Conservation (phyloP, 2,797 vertebrate genomes). For the Pachyuromys duprasi region DNA sequence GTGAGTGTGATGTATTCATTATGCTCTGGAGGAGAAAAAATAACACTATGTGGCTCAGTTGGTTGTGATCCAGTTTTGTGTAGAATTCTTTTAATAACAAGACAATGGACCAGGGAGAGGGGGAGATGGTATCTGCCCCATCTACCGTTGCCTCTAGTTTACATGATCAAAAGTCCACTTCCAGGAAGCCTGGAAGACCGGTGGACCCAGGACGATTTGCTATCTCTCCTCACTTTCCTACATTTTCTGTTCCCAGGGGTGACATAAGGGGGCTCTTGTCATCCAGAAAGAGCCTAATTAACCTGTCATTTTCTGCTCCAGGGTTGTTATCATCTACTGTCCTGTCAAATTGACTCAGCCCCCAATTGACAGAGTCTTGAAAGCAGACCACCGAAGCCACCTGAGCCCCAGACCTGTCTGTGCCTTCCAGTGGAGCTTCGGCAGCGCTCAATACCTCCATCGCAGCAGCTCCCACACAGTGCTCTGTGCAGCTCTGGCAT, state of each 20-base stretch:
- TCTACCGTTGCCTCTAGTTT: neutral
- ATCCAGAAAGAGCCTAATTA: constrained; percentile 26
- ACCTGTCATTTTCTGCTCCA: constrained; percentile 36
- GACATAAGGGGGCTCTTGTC: neutral
- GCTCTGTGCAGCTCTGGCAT: neutral
- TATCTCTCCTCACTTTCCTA: neutral
- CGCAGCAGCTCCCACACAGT: constrained; percentile 7
- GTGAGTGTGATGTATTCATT: neutral
- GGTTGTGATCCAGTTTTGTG: constrained; percentile 14
- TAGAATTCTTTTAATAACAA: constrained; percentile 14
- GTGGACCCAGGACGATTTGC: neutral
- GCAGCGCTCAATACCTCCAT: neutral
- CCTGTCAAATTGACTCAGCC: constrained; percentile 23
- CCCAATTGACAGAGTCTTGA: neutral
- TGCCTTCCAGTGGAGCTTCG: constrained; percentile 1
- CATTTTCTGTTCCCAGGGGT: neutral
- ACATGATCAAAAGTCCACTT: neutral
- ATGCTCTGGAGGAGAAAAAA: neutral
- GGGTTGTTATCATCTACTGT: constrained; percentile 39
- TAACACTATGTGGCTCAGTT: neutral
- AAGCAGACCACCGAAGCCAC: neutral
- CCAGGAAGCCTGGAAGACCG: neutral
- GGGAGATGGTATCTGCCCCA: neutral
- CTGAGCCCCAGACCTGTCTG: constrained; percentile 7
- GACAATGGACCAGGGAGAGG: neutral